Conservation (phyloP, 2,113 vertebrate species). For the Edolisoma coerulescens region DNA sequence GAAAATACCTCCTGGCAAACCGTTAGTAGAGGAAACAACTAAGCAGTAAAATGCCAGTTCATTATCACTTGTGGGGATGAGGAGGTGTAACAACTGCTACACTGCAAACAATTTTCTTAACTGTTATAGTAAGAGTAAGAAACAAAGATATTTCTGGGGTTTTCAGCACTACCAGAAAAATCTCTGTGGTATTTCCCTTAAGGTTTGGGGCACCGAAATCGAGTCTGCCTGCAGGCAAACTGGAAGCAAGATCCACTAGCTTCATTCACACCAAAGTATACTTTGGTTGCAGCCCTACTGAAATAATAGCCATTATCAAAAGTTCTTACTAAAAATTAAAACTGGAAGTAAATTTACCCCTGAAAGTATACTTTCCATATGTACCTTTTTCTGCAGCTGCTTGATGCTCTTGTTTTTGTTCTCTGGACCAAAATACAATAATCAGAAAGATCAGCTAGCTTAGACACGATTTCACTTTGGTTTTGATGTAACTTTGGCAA, state of each 20-base stretch:
- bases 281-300: neutral
- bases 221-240: neutral
- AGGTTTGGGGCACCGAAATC: neutral
- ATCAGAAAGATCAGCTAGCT: neutral
- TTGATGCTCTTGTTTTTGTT: neutral
- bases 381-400: neutral
- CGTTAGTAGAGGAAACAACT: constrained; percentile 23
- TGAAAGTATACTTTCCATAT: neutral
- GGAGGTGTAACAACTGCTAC: neutral
- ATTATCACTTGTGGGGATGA: neutral
- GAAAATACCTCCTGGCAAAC: neutral
- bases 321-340: neutral
- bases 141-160: neutral
- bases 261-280: neutral
- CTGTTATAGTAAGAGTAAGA: neutral
- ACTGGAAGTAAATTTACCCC: neutral
- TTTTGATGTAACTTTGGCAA: neutral
- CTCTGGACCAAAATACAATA: neutral
- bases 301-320: neutral
- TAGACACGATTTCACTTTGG: neutral
- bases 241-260: neutral
- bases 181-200: neutral
- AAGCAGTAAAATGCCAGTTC: constrained; percentile 35
- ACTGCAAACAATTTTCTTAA: neutral
- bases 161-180: neutral